phyloP scores from a whole-genome alignment of 2,888 invertebrate species.

The Pseudoips prasinana region DNA sequence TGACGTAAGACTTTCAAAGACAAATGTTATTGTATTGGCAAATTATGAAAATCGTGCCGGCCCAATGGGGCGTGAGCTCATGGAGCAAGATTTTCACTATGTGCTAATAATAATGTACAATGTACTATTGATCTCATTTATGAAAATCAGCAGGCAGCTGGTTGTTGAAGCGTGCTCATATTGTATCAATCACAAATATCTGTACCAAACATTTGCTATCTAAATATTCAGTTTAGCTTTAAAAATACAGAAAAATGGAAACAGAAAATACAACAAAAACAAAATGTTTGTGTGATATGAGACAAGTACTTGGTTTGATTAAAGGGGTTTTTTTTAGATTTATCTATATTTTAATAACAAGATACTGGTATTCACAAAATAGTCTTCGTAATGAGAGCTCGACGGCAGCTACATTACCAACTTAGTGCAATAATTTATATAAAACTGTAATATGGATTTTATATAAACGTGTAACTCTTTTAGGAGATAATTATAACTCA shows the following conservation, averaged over 20 bases:
- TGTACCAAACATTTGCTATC: constrained; percentile 13
- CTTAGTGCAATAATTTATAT: constrained; percentile 47
- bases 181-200: constrained; percentile 40
- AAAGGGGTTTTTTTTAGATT: constrained; percentile 24
- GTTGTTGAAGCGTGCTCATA: constrained; percentile 30
- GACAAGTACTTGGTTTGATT: constrained; percentile 34
- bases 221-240: constrained; percentile 18
- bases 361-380: constrained; percentile 30
- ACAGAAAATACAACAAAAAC: constrained; percentile 37
- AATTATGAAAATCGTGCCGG: constrained; percentile 45
- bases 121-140: constrained; percentile 66
- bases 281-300: constrained; percentile 44
- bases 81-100: constrained; percentile 49
- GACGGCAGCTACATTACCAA: constrained; percentile 7
- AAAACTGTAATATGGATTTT: constrained; percentile 35
- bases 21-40: constrained; percentile 40
- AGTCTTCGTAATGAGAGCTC: constrained; percentile 18
- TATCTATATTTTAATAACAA: constrained; percentile 23
- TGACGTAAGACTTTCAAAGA: constrained; percentile 42
- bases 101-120: constrained; percentile 36
- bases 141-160: constrained; percentile 38
- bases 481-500: constrained; percentile 31
- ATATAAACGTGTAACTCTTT: constrained; percentile 29
- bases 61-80: constrained; percentile 43
- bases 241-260: constrained; percentile 34